Conservation (phyloP, 2,888 invertebrate species). For the Phalera bucephala region DNA sequence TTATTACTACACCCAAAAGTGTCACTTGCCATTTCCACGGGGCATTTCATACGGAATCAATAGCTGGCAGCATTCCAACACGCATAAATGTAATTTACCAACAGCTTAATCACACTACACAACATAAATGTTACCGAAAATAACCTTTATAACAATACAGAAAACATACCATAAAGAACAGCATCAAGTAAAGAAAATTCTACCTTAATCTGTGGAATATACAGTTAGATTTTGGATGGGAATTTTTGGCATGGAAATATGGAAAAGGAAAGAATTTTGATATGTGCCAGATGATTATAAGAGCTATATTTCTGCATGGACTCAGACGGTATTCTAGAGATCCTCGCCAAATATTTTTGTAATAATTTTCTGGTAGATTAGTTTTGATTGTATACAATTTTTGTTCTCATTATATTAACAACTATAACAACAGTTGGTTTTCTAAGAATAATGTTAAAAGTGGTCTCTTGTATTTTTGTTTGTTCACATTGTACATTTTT, state of each 20-base stretch:
- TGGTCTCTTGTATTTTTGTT: too few relatives aligned
- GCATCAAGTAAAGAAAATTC: background rate
- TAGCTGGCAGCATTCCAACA: background rate
- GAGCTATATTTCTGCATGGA: conserved; percentile 5
- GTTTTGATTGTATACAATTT: too few relatives aligned
- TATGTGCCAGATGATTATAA: conserved; percentile 20
- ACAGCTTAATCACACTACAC: background rate
- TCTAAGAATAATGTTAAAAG: too few relatives aligned
- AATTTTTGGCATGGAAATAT: conserved; percentile 10
- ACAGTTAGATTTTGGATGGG: background rate
- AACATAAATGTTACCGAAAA: background rate
- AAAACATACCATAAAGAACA: background rate
- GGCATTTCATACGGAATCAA: background rate
- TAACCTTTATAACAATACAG: background rate
- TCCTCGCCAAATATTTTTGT: background rate
- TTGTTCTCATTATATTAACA: too few relatives aligned
- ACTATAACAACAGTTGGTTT: too few relatives aligned
- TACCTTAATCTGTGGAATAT: background rate
- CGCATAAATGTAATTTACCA: conserved; percentile 1
- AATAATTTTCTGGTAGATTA: background rate
- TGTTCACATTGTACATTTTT: too few relatives aligned
- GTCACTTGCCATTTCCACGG: background rate
- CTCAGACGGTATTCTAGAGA: conserved; percentile 10
- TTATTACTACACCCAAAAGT: background rate
- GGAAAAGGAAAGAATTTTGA: conserved; percentile 10